Percentiles rank a stretch among this genome's conserved stretches.
phyloP scores from a whole-genome alignment of 2,888 invertebrate species.

The Psococerastis gibbosa region DNA sequence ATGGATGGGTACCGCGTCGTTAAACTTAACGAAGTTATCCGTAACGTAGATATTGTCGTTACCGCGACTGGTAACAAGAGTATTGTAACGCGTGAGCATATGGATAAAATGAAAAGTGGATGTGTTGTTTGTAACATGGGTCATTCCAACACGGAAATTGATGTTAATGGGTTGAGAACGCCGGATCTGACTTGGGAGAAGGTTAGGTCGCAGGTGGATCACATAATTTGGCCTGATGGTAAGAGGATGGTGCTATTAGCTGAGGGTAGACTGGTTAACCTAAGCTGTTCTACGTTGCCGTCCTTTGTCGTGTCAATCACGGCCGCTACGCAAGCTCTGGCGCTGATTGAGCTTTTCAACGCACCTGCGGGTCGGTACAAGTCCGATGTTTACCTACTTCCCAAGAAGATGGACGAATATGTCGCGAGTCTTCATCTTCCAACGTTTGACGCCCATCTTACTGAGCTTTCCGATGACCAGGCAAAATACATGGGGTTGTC shows the following conservation, averaged over 20 bases:
- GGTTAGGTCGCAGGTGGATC: conserved; percentile 93
- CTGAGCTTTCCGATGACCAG: conserved; percentile 89
- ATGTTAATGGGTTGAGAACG: conserved; percentile 79
- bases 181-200: conserved; percentile 95
- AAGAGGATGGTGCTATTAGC: conserved; percentile 85
- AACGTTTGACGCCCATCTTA: conserved; percentile 93
- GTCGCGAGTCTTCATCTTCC: conserved; percentile 93
- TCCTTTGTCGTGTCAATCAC: conserved; percentile 97
- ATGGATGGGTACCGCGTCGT: conserved; percentile 96
- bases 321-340: conserved; percentile 90
- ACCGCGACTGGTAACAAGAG: conserved; percentile 98
- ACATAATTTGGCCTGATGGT: conserved; percentile 95
- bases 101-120: conserved; percentile 93
- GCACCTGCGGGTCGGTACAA: conserved; percentile 89
- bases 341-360: conserved; percentile 91
- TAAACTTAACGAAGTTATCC: conserved; percentile 78
- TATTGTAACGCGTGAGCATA: conserved; percentile 83
- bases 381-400: conserved; percentile 90
- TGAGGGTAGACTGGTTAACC: conserved; percentile 87
- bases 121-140: conserved; percentile 96
- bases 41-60: conserved; percentile 85
- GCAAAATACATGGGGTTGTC: conserved; percentile 94
- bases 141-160: conserved; percentile 90
- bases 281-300: conserved; percentile 91
- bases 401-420: conserved; percentile 99